phyloP scores from a whole-genome alignment of 2,888 invertebrate species.

The Acanthopleura granulata region DNA sequence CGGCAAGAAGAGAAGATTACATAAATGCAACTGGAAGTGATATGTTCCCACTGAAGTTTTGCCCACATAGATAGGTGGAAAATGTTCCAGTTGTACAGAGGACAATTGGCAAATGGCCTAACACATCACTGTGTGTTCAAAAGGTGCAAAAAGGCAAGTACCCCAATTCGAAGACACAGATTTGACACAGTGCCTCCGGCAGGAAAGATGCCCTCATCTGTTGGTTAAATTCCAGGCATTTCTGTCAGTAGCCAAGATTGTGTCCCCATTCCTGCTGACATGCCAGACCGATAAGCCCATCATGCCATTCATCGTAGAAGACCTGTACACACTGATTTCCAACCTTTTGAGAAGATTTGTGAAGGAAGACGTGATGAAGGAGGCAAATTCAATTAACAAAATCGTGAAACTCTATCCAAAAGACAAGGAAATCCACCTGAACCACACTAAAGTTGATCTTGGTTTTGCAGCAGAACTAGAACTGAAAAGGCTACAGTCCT shows the following conservation, averaged over 20 bases:
- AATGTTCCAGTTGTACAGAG: constrained; percentile 1
- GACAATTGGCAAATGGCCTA: background rate
- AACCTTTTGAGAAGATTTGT: constrained; percentile 3
- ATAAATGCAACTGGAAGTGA: constrained; percentile 3
- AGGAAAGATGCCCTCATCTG: too few species aligned
- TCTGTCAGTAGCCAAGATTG: constrained; percentile 21
- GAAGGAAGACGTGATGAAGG: too few species aligned
- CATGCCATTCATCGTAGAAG: constrained; percentile 27
- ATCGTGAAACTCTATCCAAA: constrained; percentile 20
- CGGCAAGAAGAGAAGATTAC: constrained; percentile 25
- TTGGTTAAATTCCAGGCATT: constrained; percentile 18
- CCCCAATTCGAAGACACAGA: background rate
- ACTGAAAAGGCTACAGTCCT: too few species aligned
- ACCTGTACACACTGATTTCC: constrained; percentile 20
- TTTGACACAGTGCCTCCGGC: too few species aligned
- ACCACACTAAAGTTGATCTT: too few species aligned
- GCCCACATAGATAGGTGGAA: constrained; percentile 22
- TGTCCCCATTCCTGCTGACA: constrained; percentile 18
- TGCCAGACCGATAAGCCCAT: constrained; percentile 29
- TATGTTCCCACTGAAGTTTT: constrained; percentile 24
- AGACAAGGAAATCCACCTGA: too few species aligned
- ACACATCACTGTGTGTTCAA: background rate
- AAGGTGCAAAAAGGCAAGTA: too few species aligned
- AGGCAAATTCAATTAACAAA: constrained; percentile 15
- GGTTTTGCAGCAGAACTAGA: too few species aligned